Percentiles rank a stretch among this genome's conserved stretches.
These are phyloP conservation scores for Helobdella robusta DNA, from an alignment of 2,888 invertebrate species.

Conservation along the genomic window DNA sequence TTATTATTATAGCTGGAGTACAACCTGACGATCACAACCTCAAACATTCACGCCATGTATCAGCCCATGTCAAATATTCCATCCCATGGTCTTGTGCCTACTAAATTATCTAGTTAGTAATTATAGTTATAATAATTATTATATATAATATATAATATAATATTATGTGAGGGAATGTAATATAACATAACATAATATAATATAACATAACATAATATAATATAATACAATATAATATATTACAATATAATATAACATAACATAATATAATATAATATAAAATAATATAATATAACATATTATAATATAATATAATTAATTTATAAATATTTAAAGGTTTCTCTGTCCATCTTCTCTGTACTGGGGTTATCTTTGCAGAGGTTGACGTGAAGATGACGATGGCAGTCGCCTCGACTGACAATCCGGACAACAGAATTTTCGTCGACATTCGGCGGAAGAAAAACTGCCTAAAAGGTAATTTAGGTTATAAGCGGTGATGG, in stretches of 20 bases:
- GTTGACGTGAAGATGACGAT: conserved; percentile 23
- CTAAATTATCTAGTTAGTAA: conserved; percentile 13
- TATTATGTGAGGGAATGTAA: no score
- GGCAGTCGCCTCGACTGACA: not conserved
- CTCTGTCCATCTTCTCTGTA: conserved; percentile 24
- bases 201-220: no score
- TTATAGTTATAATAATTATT: no score
- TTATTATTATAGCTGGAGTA: conserved; percentile 15
- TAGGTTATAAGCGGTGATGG: no score
- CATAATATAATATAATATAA: no score
- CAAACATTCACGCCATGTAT: conserved; percentile 14
- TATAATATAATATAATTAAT: no score
- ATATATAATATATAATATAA: no score
- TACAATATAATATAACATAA: no score
- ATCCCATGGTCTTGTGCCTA: conserved; percentile 7
- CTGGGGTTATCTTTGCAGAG: conserved; percentile 22
- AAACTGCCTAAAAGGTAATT: conserved; percentile 21
- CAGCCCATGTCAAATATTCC: conserved; percentile 13
- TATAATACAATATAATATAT: no score
- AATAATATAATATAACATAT: no score
- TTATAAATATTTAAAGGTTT: no score
- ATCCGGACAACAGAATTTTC: conserved; percentile 5
- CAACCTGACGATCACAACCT: not conserved
- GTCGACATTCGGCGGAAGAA: conserved; percentile 23
- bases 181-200: no score